phyloP scores from a whole-genome alignment of 2,113 vertebrate genomes.

The Gallinago undulata region DNA sequence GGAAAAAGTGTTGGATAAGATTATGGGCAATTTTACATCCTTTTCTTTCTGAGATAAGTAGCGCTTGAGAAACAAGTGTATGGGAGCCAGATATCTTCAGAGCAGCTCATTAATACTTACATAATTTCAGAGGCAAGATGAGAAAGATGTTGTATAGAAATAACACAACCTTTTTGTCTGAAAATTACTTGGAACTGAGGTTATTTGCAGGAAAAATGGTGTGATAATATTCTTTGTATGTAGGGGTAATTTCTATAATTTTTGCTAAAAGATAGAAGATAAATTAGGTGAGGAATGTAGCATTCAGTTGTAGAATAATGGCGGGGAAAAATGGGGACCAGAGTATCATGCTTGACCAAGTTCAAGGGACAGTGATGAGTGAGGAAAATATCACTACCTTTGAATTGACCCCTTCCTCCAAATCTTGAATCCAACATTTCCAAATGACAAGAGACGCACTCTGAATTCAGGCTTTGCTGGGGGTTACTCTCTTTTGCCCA shows the following conservation, averaged over 20 bases:
- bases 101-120: neutral
- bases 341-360: neutral
- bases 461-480: neutral
- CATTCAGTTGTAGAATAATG: neutral
- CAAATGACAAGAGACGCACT: neutral
- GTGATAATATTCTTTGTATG: too few relatives aligned
- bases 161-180: rapidly evolving
- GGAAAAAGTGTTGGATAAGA: neutral
- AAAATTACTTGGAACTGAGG: neutral
- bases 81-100: neutral
- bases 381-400: neutral
- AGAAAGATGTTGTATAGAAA: neutral
- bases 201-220: neutral
- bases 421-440: neutral
- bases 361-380: too few relatives aligned
- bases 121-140: neutral
- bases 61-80: neutral
- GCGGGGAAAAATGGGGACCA: neutral
- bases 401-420: neutral
- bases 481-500: neutral
- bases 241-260: rapidly evolving
- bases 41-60: neutral
- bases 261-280: neutral
- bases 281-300: neutral
- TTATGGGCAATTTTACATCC: neutral